Evolutionary conservation across 2,797 vertebrate species (phyloP).

Genomic region (Margarornis squamiger): DNA sequence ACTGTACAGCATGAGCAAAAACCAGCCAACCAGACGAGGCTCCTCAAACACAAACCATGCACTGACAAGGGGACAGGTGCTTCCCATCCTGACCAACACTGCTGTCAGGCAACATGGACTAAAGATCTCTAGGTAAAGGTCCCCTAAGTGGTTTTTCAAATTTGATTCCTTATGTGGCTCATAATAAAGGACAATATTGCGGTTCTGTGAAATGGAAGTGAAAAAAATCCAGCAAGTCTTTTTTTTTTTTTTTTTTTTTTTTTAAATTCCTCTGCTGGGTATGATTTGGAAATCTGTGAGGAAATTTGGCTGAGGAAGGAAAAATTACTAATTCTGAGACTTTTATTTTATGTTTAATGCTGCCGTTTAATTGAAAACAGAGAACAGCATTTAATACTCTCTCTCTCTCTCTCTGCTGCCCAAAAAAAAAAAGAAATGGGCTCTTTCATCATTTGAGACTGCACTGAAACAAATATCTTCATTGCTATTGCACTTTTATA

Average conservation of each 20-base stretch:
- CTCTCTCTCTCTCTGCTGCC: neutral
- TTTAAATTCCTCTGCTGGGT: neutral
- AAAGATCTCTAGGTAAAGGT: neutral
- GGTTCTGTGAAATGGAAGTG: neutral
- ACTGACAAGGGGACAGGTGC: fast-evolving
- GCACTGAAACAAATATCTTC: neutral
- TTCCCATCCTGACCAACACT: fast-evolving
- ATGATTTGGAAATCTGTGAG: neutral
- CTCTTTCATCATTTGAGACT: neutral
- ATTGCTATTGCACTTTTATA: neutral
- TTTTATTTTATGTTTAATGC: slow-evolving; percentile 14
- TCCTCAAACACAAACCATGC: neutral
- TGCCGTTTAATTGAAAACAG: slow-evolving; percentile 11
- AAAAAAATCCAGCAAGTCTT: fast-evolving
- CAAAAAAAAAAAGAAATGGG: neutral
- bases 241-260: neutral
- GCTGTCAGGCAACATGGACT: neutral
- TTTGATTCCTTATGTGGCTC: neutral
- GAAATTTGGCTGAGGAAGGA: neutral
- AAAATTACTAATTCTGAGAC: slow-evolving; percentile 12
- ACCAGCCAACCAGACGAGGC: fast-evolving
- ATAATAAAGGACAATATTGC: neutral
- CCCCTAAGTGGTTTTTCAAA: neutral
- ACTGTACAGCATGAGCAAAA: fast-evolving
- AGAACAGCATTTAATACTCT: neutral